phyloP scores from a whole-genome alignment of 2,113 vertebrate genomes.

The Sylvicapra grimmia region DNA sequence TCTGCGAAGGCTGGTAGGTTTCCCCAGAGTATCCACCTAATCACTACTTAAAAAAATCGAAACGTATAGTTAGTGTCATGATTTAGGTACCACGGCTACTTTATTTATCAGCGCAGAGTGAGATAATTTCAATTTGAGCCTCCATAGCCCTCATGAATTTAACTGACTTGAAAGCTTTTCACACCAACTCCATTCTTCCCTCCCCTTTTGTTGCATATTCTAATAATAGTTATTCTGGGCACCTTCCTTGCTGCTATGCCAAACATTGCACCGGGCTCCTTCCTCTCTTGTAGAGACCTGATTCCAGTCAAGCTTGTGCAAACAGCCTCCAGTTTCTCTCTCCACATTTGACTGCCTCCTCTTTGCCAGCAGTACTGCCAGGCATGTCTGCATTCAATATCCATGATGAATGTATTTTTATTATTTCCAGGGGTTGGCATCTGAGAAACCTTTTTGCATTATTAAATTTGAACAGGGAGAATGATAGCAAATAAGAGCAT shows the following conservation, averaged over 20 bases:
- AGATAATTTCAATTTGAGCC: slow-evolving; percentile 88
- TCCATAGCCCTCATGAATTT: slow-evolving; percentile 84
- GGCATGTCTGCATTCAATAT: slow-evolving; percentile 70
- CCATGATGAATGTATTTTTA: slow-evolving; percentile 79
- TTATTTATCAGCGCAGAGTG: slow-evolving; percentile 85
- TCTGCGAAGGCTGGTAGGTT: slow-evolving; percentile 85
- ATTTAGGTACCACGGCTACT: slow-evolving; percentile 85
- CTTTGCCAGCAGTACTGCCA: slow-evolving; percentile 60
- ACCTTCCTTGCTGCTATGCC: slow-evolving; percentile 52
- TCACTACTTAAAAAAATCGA: slow-evolving; percentile 92
- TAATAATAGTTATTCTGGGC: slow-evolving; percentile 72
- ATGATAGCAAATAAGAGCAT: slow-evolving; percentile 80
- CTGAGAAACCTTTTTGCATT: slow-evolving; percentile 81
- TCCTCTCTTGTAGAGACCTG: background rate
- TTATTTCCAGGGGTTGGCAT: slow-evolving; percentile 81
- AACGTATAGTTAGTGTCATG: slow-evolving; percentile 88
- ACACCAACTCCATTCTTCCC: slow-evolving; percentile 27
- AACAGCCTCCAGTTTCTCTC: slow-evolving; percentile 30
- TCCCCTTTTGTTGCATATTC: slow-evolving; percentile 54
- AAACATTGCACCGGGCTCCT: slow-evolving; percentile 54
- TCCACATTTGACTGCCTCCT: slow-evolving; percentile 62
- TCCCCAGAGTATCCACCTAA: slow-evolving; percentile 90
- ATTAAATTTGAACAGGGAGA: slow-evolving; percentile 80
- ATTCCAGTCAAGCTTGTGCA: slow-evolving; percentile 54
- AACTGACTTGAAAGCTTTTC: slow-evolving; percentile 80